Base-by-base conservation (phyloP, 2,113 vertebrate genomes). In the Sigmodon hispidus region DNA sequence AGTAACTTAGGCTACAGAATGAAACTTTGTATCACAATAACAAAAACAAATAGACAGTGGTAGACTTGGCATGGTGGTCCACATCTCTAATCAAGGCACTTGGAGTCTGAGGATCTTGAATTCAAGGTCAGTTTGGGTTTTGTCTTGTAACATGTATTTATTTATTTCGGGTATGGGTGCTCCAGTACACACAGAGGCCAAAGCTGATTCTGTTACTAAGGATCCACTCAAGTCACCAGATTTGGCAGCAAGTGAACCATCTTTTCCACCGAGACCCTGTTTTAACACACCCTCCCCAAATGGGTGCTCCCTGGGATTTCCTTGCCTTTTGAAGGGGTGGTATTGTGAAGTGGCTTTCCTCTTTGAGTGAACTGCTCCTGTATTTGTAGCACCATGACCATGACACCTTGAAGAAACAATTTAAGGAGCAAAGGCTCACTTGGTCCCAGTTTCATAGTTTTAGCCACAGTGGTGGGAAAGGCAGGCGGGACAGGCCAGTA, bases 241-340 rank as follows among this genome's bases (percentile, higher is more conserved):
- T 52, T 57, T 81, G 77, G 21, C 11, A 52, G 21, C 36, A 81
- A 57, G 21, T 36, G 48, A 80, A 22, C 77, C 34, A 80, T 57
- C 52, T 81, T 24, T n/a, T 11, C 52, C 10, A 0, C 52, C 79
- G 40, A 81, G 79, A 26, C 59, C 55, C 36, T 59, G 31, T 36
- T 31, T 36, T 36, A 55, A 59, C 12, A 81, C 24, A 12, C 12
- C 55, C 80, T 12, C 31, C 36, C n/a, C 90, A 90, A 81, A 89
- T 57, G 22, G 45, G 9, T 90, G 48, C 45, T 59, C 45, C 45
- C 26, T 73, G 0, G 95, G 40, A 36, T 34, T 67, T 75, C 86
- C 87, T 87, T 94, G 40, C 29, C 85, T 77, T 93, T 94, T 88
- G 40, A 87, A 93, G 89, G 24, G 3, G 70, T 87, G 52, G 36